Conservation (phyloP, 2,797 vertebrate genomes). For the Phataginus tetradactyla region DNA sequence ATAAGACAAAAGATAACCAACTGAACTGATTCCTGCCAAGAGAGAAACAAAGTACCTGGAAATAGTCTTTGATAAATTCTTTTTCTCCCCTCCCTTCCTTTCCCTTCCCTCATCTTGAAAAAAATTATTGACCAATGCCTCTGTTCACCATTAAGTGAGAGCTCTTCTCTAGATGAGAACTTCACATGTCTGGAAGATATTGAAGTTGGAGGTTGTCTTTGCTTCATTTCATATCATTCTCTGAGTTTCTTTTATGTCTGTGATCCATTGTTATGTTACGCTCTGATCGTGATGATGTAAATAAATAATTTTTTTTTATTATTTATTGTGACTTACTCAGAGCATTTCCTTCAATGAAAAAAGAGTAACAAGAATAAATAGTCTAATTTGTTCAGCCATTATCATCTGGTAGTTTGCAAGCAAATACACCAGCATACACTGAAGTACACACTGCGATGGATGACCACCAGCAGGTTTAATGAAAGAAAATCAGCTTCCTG, state of each 20-base stretch:
- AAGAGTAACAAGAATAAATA: slow-evolving; percentile 21
- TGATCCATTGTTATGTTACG: slow-evolving; percentile 21
- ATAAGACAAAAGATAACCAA: neutral
- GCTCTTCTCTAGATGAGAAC: neutral
- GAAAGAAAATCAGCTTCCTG: neutral
- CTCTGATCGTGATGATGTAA: slow-evolving; percentile 45
- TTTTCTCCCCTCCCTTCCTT: neutral
- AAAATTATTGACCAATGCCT: neutral
- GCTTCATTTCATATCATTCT: neutral
- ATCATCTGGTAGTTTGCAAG: slow-evolving; percentile 51
- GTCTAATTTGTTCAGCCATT: neutral
- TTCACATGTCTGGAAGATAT: slow-evolving; percentile 6
- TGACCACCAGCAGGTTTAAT: neutral
- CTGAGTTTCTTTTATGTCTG: neutral
- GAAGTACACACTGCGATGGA: neutral
- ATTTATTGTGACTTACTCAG: slow-evolving; percentile 44
- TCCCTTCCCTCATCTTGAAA: neutral
- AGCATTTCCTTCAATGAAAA: slow-evolving; percentile 51
- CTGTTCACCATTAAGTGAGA: neutral
- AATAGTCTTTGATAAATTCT: slow-evolving; percentile 21
- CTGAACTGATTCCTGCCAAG: slow-evolving; percentile 34
- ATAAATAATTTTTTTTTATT: slow-evolving; percentile 50
- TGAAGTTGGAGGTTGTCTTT: neutral
- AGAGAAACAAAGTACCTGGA: neutral
- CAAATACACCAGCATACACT: neutral